phyloP scores from a whole-genome alignment of 2,888 invertebrate species.

The Caenorhabditis auriculariae region DNA sequence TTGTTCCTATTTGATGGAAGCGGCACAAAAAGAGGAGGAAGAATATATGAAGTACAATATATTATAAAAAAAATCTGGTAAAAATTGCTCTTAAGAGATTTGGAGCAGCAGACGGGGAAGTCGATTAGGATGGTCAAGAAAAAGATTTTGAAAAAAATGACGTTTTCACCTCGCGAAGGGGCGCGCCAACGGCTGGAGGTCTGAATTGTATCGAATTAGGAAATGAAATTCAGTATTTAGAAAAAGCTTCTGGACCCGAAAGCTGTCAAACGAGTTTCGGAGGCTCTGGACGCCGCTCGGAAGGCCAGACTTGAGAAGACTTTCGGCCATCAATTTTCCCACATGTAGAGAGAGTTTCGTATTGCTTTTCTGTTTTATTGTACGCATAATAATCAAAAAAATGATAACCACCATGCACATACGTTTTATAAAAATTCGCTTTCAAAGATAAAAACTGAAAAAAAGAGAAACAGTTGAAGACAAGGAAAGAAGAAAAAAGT shows the following conservation, averaged over 20 bases:
- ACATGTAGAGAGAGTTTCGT: too few relatives aligned
- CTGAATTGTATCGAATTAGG: not conserved
- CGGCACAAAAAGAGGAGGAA: conserved; percentile 18
- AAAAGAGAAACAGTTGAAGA: too few relatives aligned
- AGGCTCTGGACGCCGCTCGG: conserved; percentile 42
- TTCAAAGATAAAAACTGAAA: too few relatives aligned
- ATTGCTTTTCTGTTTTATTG: too few relatives aligned
- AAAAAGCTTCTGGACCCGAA: conserved; percentile 54
- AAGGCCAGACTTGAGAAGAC: too few relatives aligned
- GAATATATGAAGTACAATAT: conserved; percentile 20
- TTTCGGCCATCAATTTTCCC: too few relatives aligned
- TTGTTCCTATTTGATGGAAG: too few relatives aligned
- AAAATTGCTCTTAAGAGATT: not conserved
- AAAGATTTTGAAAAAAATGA: conserved; percentile 19
- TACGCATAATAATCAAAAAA: too few relatives aligned
- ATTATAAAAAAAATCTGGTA: not conserved
- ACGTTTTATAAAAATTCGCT: too few relatives aligned
- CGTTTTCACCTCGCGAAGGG: conserved; percentile 7
- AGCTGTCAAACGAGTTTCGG: conserved; percentile 49
- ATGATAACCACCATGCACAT: too few relatives aligned
- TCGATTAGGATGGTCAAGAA: conserved; percentile 33
- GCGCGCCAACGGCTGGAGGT: conserved; percentile 35
- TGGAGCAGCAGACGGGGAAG: conserved; percentile 18
- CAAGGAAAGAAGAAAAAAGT: too few relatives aligned
- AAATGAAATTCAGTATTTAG: conserved; percentile 16